Base-by-base conservation (phyloP, 2,797 vertebrate species). In the Miichthys miiuy region DNA sequence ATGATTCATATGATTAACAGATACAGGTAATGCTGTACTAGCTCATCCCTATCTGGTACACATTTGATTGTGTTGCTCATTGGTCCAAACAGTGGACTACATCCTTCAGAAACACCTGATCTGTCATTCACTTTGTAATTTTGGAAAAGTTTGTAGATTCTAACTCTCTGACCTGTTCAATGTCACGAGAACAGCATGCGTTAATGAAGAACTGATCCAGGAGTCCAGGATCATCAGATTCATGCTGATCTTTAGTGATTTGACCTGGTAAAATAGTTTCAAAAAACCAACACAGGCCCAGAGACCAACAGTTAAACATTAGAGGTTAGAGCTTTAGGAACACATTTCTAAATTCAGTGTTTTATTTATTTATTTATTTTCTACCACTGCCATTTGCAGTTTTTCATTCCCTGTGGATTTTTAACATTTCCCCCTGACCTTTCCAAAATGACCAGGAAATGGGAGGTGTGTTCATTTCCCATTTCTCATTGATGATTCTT, bases 381-480 rank as follows among this genome's bases (percentile, higher is more conserved):
- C 61, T 8, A 1, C 61, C 18, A 17, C 41, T 63, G 68, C 60
- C 72, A 71, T 79, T 87, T 87, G 65, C 55, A 55, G 71, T 79
- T 88, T 80, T 71, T 68, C 55, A 75, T 89, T 91, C 86, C 68
- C 88, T 69, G 72, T 50, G 77, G 72, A 82, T 84, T 80, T 89
- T 89, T 80, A 58, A 80, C 85, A 91, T 87, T 85, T 87, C 65
- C 74, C 25, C 57, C 71, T 90, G 89, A 92, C 92, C 92, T 94
- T 94, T 93, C 82, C 83, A 80, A 86, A 88, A 86, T 91, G 88
- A 91, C 88, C 92, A 92, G 82, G 77, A 89, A 91, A 92, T 81
- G 77, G 77, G 84, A 87, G 85, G 79, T 87, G 84, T 70, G 88
- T 91, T 92, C 78, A 83, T 92, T 92, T 90, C 84, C 84, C 76